These are phyloP conservation scores for Paragorgia papillata DNA, from an alignment of 92 coral and sea anemone species.

Conservation along the genomic window DNA sequence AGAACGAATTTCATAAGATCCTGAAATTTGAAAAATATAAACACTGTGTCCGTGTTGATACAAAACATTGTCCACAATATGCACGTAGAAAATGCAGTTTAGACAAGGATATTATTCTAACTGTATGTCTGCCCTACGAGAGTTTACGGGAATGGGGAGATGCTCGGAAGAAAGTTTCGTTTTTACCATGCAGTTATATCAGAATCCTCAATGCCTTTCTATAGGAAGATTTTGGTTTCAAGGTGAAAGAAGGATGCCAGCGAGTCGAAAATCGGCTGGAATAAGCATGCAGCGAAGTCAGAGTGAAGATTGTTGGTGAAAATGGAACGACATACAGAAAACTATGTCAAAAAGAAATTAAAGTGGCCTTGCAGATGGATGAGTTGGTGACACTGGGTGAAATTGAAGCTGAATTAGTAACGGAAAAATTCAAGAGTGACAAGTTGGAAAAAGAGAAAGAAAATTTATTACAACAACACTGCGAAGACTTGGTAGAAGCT, in stretches of 20 bases:
- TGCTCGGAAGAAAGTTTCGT: too few species aligned
- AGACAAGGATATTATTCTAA: constrained; percentile 16
- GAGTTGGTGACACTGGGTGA: neutral
- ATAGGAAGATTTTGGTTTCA: neutral
- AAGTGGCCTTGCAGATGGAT: neutral
- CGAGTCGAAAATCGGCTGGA: constrained; percentile 35
- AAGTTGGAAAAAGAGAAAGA: constrained; percentile 17
- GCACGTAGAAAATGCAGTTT: neutral
- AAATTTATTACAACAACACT: neutral
- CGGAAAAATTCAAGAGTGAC: neutral
- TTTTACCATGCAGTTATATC: too few species aligned
- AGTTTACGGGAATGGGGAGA: constrained; percentile 12
- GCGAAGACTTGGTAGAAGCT: neutral
- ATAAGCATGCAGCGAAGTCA: too few species aligned
- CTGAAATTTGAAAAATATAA: constrained; percentile 17
- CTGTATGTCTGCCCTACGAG: constrained; percentile 22
- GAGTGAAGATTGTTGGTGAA: neutral
- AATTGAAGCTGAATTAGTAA: neutral
- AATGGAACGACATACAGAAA: constrained; percentile 27
- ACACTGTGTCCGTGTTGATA: constrained; percentile 17
- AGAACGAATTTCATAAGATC: neutral
- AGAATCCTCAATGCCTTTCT: constrained; percentile 29
- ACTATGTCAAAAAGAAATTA: neutral
- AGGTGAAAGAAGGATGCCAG: constrained; percentile 14
- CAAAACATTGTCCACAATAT: constrained; percentile 23